Base-by-base conservation (phyloP, 1,140 invertebrate species). In the Babylonia areolata region DNA sequence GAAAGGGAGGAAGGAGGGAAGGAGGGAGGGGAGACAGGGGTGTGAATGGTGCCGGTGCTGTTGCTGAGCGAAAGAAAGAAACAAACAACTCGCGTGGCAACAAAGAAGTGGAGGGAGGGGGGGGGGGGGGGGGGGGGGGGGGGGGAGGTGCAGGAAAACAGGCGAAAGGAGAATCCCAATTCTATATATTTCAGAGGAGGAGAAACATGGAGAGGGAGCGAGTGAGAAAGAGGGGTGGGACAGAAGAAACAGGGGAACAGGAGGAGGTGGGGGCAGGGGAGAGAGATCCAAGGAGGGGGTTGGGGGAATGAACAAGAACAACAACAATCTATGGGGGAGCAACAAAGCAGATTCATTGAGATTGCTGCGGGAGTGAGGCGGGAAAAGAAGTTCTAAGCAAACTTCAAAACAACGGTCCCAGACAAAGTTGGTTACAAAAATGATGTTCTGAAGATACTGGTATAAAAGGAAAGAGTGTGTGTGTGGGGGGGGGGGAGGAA, bases 1-100 rank as follows among this genome's bases (percentile, higher is more conserved):
- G 75, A 87, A 28, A 87, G 51, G 84, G 23, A 81, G 39, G 81
- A 23, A 87, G 82, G 84, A 15, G 33, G 84, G 77, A 37, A 17
- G 79, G 87, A 71, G 39, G 80, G 79, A 86, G 71, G 81, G 35
- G 37, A 54, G 2, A 46, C 15, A 42, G 37, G 39, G 31, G 28
- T 5, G 51, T 28, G 81, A 37, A 42, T 33, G 31, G 31, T 58
- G 51, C 2, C 37, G 58, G 31, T 33, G n/a, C n/a, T 33, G 81
- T 11, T 35, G 51, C 12, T n/a, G 81, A 33, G 28, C 12, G 37
- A 20, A 23, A 3, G 58, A 64, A 28, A 23, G 58, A 64, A 28
- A 64, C 15, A 15, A 28, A 64, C 17, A 64, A 20, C 42, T 46
- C 42, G 58, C 58, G 28, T 28, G 58, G 58, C 17, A 64, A 11